Conservation (phyloP, 2,113 vertebrate genomes). For the Apodemus speciosus region DNA sequence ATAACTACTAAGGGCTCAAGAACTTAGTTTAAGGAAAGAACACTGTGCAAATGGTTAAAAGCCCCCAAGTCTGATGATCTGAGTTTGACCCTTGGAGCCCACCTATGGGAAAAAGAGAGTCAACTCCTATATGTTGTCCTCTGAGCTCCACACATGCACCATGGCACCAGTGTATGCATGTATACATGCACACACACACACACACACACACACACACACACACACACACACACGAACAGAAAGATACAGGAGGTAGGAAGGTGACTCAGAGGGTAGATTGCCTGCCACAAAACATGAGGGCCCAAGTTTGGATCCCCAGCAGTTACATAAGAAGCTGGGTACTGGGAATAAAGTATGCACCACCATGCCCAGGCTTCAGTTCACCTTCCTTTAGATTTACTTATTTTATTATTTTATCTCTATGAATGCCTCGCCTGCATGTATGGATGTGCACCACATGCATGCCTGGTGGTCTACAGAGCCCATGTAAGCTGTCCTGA, state of each 20-base stretch:
- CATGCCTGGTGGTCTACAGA: too few relatives aligned
- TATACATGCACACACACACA: too few relatives aligned
- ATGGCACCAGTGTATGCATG: neutral
- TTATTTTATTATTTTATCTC: too few relatives aligned
- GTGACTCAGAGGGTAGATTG: too few relatives aligned
- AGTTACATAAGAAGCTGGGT: neutral
- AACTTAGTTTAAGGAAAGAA: conserved; percentile 5
- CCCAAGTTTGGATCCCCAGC: neutral
- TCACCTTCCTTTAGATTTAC: too few relatives aligned
- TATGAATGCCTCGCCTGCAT: too few relatives aligned
- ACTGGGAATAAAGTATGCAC: too few relatives aligned
- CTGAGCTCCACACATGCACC: neutral
- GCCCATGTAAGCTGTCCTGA: too few relatives aligned
- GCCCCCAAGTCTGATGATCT: neutral
- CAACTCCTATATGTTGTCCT: neutral
- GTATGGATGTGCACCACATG: too few relatives aligned
- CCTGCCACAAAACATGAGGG: neutral
- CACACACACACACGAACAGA: neutral
- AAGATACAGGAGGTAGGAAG: neutral
- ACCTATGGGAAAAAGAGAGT: neutral
- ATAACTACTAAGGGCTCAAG: conserved; percentile 17
- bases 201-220: neutral
- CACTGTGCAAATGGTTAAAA: conserved; percentile 20
- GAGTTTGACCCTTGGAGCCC: neutral
- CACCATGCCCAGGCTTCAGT: too few relatives aligned